A percentile compares a stretch with the other conserved stretches of the same genome.
Conservation (phyloP, 2,888 invertebrate species). For the Ligdia adustata region DNA sequence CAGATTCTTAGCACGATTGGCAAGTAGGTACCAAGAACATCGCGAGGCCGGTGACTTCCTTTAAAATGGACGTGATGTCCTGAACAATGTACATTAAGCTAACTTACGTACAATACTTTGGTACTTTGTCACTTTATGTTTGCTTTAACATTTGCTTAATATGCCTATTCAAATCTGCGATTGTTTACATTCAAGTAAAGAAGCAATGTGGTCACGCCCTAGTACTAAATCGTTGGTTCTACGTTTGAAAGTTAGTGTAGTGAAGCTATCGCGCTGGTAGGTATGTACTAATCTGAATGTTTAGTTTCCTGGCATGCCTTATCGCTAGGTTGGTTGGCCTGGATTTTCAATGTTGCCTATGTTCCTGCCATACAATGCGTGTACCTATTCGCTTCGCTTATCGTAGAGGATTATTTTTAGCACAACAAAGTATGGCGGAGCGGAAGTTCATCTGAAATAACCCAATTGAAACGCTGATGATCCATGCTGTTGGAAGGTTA, state of each 20-base stretch:
- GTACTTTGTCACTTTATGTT: conserved; percentile 3
- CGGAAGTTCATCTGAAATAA: conserved; percentile 22
- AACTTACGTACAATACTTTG: not conserved
- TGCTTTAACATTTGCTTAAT: not conserved
- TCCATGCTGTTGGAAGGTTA: conserved; percentile 12
- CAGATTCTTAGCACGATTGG: conserved; percentile 65
- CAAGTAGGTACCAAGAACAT: conserved; percentile 67
- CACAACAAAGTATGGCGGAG: conserved; percentile 10
- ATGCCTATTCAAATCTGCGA: not conserved
- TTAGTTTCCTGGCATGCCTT: conserved; percentile 57
- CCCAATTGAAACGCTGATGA: conserved; percentile 15
- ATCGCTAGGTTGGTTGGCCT: conserved; percentile 48
- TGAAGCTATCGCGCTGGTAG: too few relatives aligned
- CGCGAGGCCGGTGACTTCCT: conserved; percentile 71
- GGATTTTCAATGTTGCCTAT: conserved; percentile 32
- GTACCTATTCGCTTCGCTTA: conserved; percentile 19
- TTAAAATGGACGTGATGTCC: conserved; percentile 46
- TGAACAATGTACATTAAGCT: conserved; percentile 18
- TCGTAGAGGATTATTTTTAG: conserved; percentile 31
- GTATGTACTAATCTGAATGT: too few relatives aligned
- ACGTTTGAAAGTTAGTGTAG: conserved; percentile 6
- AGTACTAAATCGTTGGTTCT: too few relatives aligned
- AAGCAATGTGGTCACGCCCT: not conserved
- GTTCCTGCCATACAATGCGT: conserved; percentile 24
- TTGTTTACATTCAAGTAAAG: not conserved